Evolutionary conservation across 2,797 vertebrate species (phyloP), one percentile per base, ranked within the genome.

Genomic region (Ceryle rudis): DNA sequence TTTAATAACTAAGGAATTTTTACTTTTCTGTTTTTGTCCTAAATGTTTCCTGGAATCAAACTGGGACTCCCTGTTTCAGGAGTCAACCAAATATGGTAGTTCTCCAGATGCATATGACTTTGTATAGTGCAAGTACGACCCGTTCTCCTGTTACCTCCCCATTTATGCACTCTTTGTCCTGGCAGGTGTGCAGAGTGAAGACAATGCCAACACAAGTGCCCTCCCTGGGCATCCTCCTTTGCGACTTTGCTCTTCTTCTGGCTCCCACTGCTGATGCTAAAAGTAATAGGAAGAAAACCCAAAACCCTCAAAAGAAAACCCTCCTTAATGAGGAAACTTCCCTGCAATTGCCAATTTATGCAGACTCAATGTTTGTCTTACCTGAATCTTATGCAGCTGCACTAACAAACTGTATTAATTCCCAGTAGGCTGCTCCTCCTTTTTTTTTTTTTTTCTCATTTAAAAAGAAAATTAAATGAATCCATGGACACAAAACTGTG

Each of bases 1-100:
- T 95, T 95, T 93, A 75, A 54, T 26, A 85, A 86, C 54, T 31
- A 87, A 81, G 62, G 55, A 71, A 73, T 23, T 80, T 84, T 57
- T 84, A 25, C 16, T 85, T 81, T 86, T 82, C 57, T 82, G 31
- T 64, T 91, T 41, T 47, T 42, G 47, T 66, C 75, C 52, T 79
- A 85, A 81, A 49, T 28, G 35, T 60, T 79, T 80, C 94, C 52
- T 87, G 35, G 83, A 94, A 92, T 18, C 49, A n/a, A 91, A 77
- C 41, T 52, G 64, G 74, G 37, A 73, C 49, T 88, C 7, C 4
- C 12, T 61, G 14, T 89, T 96, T 52, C 35, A 71, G 26, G 18
- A 93, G 71, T 67, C 2, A 8, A 54, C 13, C 64, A 79, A 60
- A 80, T 17, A 18, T 3, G 3, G 37, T 49, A 79, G 49, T 13